Base-by-base conservation (phyloP, 2,888 invertebrate species). In the Agrypnus murinus region DNA sequence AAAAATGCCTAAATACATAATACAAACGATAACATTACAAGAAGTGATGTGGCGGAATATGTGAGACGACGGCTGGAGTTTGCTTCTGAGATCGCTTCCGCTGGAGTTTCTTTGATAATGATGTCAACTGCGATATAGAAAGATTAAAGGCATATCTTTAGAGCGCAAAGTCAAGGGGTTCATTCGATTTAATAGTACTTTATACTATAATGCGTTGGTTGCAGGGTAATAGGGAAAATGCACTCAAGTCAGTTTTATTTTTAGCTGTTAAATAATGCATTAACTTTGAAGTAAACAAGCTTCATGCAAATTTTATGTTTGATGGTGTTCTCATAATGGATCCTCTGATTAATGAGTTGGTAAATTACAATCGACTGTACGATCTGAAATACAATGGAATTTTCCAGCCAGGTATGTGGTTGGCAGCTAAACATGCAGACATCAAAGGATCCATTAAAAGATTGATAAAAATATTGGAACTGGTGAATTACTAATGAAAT, bases 91-190 rank as follows among this genome's bases (percentile, higher is more conserved):
- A 72, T 68, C n/a, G 64, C 71, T 64, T 72, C 71, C 7, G 71
- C 65, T 25, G 68, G 71, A 8, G 66, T 66, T 50, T 72, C 71
- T 34, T 72, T 72, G 45, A 72, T 72, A 34, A 72, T 53, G 65
- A 72, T 72, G 71, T 72, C 71, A 65, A 72, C 71, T 72, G 55
- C 10, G 55, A 55, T 19, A 36, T 36, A 55, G 17, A 55, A 55
- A 55, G 55, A 55, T 55, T 55, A 67, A 67, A 36, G 43, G 40
- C 38, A 55, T 31, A 64, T 48, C 10, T 55, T 17, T n/a, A 17
- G 34, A 14, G 53, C 8, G 15, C 32, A 15, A 10, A 25, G 9
- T 14, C 2, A 17, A 6, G n/a, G 14, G 12, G 9, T 36, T 55
- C 36, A 55, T 14, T 55, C 32, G 32, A 32, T 55, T 36, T 36